A percentile compares a stretch with the other conserved stretches of the same genome.
Evolutionary conservation across 2,113 vertebrate genomes (phyloP).

Genomic region (Centropristis striata): DNA sequence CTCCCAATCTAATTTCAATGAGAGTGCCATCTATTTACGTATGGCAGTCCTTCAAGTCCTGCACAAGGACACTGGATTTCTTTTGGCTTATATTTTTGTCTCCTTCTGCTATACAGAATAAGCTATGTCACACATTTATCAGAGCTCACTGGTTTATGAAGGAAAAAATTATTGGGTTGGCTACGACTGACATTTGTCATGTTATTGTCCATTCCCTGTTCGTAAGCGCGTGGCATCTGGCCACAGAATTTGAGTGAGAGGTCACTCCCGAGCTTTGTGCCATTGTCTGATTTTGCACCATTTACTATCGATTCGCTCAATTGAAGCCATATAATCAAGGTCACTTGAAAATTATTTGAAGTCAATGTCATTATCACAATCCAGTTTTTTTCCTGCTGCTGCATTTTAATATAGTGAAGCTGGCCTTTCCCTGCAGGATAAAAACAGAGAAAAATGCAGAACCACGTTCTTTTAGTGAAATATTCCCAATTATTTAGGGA

Average conservation of each 20-base stretch:
- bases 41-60: conserved; percentile 25
- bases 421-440: not conserved
- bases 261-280: conserved; percentile 31
- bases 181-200: not conserved
- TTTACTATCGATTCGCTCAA: conserved; percentile 40
- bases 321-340: conserved; percentile 31
- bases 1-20: conserved; percentile 24
- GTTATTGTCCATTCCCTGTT: not conserved
- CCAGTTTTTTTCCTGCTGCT: conserved; percentile 15
- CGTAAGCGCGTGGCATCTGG: conserved; percentile 24
- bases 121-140: not conserved
- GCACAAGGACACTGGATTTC: conserved; percentile 16
- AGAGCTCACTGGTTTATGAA: conserved; percentile 9
- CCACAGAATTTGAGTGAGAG: conserved; percentile 17
- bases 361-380: conserved; percentile 16
- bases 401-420: not conserved
- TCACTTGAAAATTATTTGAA: conserved; percentile 30
- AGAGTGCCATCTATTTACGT: conserved; percentile 19
- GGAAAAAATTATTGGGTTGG: conserved; percentile 9
- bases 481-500: not conserved
- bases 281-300: conserved; percentile 39
- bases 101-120: not conserved
- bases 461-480: not conserved
- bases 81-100: not conserved
- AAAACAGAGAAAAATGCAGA: not conserved